Conservation (phyloP, 2,113 vertebrate genomes). For the Struthio camelus region DNA sequence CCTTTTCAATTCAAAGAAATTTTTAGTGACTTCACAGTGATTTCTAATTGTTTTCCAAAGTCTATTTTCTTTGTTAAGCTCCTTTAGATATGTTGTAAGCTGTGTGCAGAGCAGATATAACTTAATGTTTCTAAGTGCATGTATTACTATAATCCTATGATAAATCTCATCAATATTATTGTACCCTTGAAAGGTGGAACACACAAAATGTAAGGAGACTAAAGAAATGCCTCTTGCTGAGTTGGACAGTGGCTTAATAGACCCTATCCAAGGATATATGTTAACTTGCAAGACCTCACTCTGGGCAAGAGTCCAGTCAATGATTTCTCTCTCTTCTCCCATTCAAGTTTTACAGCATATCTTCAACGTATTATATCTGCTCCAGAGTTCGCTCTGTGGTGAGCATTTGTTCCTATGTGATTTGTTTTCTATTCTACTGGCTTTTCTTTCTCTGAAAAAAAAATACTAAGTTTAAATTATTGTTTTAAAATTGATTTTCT, state of each 20-base stretch:
- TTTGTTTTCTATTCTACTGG: background rate
- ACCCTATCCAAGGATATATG: background rate
- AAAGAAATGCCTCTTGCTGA: background rate
- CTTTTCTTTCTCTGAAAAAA: background rate
- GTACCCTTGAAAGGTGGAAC: background rate
- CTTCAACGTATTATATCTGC: background rate
- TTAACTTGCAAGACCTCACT: background rate
- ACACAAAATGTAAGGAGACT: background rate
- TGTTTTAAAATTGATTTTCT: background rate
- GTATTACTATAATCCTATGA: slow-evolving; percentile 7
- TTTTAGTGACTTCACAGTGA: slow-evolving; percentile 37
- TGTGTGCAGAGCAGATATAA: slow-evolving; percentile 16
- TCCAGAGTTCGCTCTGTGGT: background rate
- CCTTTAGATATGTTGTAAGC: slow-evolving; percentile 38
- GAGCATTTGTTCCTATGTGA: background rate
- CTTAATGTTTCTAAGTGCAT: slow-evolving; percentile 35
- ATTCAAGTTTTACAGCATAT: background rate
- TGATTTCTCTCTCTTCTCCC: background rate
- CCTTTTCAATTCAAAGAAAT: background rate
- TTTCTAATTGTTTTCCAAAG: slow-evolving; percentile 61
- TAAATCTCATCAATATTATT: background rate
- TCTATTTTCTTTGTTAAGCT: slow-evolving; percentile 50
- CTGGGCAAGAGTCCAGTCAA: background rate
- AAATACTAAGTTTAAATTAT: background rate
- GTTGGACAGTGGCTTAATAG: background rate